Conservation (phyloP, 2,797 vertebrate genomes). For the Eidolon dupreanum region DNA sequence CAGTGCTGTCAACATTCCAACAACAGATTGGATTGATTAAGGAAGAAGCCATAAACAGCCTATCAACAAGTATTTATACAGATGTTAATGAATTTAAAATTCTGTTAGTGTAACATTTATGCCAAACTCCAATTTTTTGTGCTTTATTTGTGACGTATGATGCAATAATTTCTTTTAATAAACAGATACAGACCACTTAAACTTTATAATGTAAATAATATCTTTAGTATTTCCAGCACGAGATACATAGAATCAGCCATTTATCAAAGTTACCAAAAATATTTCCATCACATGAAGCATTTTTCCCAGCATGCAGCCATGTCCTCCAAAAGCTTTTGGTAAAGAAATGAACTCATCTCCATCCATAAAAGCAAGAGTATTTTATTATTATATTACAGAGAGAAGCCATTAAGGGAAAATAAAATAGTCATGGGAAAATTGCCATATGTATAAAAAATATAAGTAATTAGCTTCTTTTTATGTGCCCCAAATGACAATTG, state of each 20-base stretch:
- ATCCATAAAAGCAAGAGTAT: slow-evolving; percentile 53
- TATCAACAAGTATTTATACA: slow-evolving; percentile 79
- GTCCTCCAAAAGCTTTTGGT: slow-evolving; percentile 54
- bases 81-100: slow-evolving; percentile 79
- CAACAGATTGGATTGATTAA: slow-evolving; percentile 74
- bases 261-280: slow-evolving; percentile 70
- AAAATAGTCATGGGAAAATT: slow-evolving; percentile 71
- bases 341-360: slow-evolving; percentile 71
- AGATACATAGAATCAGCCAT: slow-evolving; percentile 52
- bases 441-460: slow-evolving; percentile 61
- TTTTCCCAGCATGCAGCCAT: slow-evolving; percentile 27
- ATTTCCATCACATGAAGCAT: slow-evolving; percentile 36
- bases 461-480: slow-evolving; percentile 70
- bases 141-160: slow-evolving; percentile 69
- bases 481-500: slow-evolving; percentile 60
- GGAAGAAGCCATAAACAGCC: slow-evolving; percentile 76
- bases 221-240: slow-evolving; percentile 52
- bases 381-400: slow-evolving; percentile 63
- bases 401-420: slow-evolving; percentile 66
- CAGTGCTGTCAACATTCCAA: slow-evolving; percentile 64
- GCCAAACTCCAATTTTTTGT: slow-evolving; percentile 74
- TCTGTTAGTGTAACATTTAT: slow-evolving; percentile 60
- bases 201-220: slow-evolving; percentile 68
- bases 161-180: slow-evolving; percentile 72
- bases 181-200: slow-evolving; percentile 58